These are phyloP conservation scores for Ambastaia sidthimunki DNA, from an alignment of 2,797 vertebrate species.

Conservation along the genomic window DNA sequence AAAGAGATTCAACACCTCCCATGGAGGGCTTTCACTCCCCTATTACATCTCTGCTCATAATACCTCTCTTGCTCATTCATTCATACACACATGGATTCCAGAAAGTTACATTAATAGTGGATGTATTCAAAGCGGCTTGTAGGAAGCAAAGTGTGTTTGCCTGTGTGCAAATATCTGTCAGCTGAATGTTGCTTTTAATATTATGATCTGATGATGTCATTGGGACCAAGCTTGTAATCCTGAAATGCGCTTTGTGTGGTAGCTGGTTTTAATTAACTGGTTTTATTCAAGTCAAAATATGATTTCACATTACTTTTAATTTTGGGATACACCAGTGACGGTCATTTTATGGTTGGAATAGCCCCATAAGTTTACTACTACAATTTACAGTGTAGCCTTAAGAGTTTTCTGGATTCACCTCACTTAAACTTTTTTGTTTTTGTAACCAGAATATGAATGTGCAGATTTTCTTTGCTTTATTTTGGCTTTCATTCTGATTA, in stretches of 20 bases:
- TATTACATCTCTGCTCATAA: conserved; percentile 70
- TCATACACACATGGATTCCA: conserved; percentile 17
- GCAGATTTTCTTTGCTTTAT: not conserved
- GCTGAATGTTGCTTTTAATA: conserved; percentile 23
- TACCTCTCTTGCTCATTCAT: conserved; percentile 55
- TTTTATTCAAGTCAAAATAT: not conserved
- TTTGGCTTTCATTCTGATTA: not conserved
- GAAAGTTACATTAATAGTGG: conserved; percentile 25
- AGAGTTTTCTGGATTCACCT: not conserved
- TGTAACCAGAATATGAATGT: not conserved
- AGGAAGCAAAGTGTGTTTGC: conserved; percentile 3
- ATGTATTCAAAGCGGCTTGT: conserved; percentile 35
- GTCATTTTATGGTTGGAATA: not conserved
- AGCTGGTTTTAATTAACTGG: not conserved
- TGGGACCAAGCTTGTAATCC: not conserved
- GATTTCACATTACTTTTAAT: not conserved
- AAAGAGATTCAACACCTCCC: conserved; percentile 82
- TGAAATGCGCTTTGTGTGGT: not conserved
- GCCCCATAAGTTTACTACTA: not conserved
- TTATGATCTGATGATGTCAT: conserved; percentile 13
- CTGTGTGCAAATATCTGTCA: conserved; percentile 27
- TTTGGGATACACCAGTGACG: not conserved
- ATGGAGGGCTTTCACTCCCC: conserved; percentile 81
- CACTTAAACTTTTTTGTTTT: not conserved
- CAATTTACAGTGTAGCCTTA: not conserved